Evolutionary conservation across 2,113 vertebrate species (phyloP), one percentile per base, ranked within the genome.

Genomic region (Rallus limicola): DNA sequence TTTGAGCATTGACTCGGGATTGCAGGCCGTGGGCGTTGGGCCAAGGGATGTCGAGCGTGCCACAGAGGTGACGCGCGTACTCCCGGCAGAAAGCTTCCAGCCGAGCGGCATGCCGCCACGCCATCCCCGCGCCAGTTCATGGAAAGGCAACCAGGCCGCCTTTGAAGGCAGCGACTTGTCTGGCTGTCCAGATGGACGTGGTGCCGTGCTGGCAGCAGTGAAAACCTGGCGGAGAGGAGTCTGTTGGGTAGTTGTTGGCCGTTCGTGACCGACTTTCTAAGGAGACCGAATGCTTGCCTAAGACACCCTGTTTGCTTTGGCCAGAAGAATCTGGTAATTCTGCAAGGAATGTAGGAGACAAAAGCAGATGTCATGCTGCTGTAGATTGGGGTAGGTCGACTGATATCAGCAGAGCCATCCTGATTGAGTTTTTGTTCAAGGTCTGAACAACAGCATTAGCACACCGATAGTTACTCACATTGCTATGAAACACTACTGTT

Each of bases 31-130:
- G 90, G 95, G 94, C 94, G 63, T 59, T 1, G 6, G 70, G 91
- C 97, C 94, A 97, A 82, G 79, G 90, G 94, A 88, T 74, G 63
- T 63, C 31, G n/a, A 96, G 94, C 85, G 78, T 97, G 88, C 94
- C 90, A 50, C 89, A 80, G 96, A 86, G 93, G 79, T 95, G 87
- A 97, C 70, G 67, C 1, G 25, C 18, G 38, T 6, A 48, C 16
- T 82, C 60, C 77, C 12, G 38, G 86, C 69, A 58, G 93, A 93
- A 94, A 67, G 88, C 72, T 94, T 69, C 59, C 93, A 82, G 91
- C 69, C 77, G 63, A 60, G 59, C 86, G 80, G 93, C 92, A 95
- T 26, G 6, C 67, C 11, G 75, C 88, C 94, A 44, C 55, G 50
- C 91, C 81, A 36, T 5, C n/a, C 68, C 82, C 0, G 1, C 6